phyloP scores from a whole-genome alignment of 2,113 vertebrate genomes.

The Macrotis lagotis region DNA sequence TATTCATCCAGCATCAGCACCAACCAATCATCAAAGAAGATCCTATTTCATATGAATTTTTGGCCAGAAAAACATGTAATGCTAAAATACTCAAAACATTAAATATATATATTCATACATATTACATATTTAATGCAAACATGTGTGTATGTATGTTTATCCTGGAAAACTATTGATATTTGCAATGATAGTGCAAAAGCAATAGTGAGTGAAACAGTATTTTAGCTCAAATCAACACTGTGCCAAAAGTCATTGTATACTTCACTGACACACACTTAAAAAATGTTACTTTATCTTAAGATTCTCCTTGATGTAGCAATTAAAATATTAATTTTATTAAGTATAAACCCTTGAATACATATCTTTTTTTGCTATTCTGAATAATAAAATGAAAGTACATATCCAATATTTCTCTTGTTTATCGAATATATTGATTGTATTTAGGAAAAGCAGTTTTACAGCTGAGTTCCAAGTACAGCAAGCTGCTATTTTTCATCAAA shows the following conservation, averaged over 20 bases:
- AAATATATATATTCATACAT: no score
- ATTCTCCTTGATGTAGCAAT: neutral
- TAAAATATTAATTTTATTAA: conserved; percentile 1
- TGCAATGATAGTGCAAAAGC: neutral
- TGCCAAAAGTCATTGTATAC: neutral
- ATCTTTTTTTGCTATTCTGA: neutral
- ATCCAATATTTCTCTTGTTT: neutral
- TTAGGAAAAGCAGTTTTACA: neutral
- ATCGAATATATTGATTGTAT: neutral
- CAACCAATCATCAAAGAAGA: neutral
- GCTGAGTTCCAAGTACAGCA: neutral
- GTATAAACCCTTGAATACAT: neutral
- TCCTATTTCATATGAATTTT: neutral
- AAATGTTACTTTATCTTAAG: no score
- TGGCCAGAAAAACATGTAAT: neutral
- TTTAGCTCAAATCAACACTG: neutral
- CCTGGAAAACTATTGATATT: neutral
- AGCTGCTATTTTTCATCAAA: neutral
- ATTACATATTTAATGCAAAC: no score
- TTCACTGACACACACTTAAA: neutral
- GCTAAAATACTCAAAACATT: neutral
- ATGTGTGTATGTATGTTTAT: neutral
- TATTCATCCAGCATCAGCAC: neutral
- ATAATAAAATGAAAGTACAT: neutral
- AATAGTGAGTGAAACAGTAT: neutral